Conservation (phyloP, 2,797 vertebrate genomes). For the Heterohyrax brucei region DNA sequence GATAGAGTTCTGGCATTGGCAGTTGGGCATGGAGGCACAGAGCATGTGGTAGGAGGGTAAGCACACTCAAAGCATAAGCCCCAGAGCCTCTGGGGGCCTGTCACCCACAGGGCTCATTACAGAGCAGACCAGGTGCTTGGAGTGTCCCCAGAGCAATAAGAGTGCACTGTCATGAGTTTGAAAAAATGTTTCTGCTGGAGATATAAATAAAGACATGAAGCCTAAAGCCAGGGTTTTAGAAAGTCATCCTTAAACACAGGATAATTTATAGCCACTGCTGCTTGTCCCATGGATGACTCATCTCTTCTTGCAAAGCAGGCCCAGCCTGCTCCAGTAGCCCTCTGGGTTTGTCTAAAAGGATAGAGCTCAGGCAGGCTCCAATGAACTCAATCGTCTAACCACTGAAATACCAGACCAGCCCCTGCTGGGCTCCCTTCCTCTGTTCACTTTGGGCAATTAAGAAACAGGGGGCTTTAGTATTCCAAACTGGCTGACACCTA, state of each 20-base stretch:
- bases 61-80: neutral
- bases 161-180: slow-evolving; percentile 90
- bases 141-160: slow-evolving; percentile 88
- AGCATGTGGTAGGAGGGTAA: slow-evolving; percentile 33
- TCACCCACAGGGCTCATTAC: slow-evolving; percentile 85
- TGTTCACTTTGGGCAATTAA: neutral
- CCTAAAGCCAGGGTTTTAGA: slow-evolving; percentile 88
- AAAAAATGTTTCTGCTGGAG: slow-evolving; percentile 91
- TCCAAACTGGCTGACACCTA: neutral
- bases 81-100: slow-evolving; percentile 48
- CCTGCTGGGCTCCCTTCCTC: neutral
- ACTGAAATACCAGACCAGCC: neutral
- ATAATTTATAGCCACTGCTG: slow-evolving; percentile 89
- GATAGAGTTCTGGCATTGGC: slow-evolving; percentile 49
- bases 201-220: slow-evolving; percentile 91
- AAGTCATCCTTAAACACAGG: slow-evolving; percentile 90
- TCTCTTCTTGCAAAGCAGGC: slow-evolving; percentile 82
- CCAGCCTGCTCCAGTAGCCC: slow-evolving; percentile 84
- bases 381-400: slow-evolving; percentile 2
- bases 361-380: slow-evolving; percentile 5
- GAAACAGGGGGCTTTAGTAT: neutral
- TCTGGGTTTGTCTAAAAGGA: slow-evolving; percentile 62
- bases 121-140: slow-evolving; percentile 91
- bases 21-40: neutral
- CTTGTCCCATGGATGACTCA: slow-evolving; percentile 84